Evolutionary conservation across 1,140 invertebrate genomes (phyloP).

Genomic region (Dendrolimus kikuchii): DNA sequence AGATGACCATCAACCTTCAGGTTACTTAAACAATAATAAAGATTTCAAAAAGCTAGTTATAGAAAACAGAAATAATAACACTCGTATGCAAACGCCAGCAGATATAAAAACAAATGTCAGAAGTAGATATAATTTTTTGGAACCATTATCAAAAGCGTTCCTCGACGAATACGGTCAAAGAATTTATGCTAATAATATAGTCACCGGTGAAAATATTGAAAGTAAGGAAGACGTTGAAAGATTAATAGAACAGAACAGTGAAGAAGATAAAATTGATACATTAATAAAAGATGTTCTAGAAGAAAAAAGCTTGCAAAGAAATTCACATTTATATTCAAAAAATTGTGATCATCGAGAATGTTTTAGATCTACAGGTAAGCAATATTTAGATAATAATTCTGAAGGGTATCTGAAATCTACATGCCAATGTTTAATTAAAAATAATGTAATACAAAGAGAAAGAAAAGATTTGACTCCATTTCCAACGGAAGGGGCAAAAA

Average conservation of each 20-base stretch:
- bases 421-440: too few species aligned
- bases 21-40: conserved; percentile 7
- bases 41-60: not conserved
- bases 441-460: too few species aligned
- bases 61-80: too few species aligned
- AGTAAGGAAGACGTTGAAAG: conserved; percentile 13
- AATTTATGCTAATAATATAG: too few species aligned
- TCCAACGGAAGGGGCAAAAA: too few species aligned
- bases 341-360: conserved; percentile 13
- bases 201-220: not conserved
- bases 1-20: conserved; percentile 1
- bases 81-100: too few species aligned
- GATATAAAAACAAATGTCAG: too few species aligned
- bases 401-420: not conserved
- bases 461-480: too few species aligned
- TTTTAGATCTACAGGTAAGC: conserved; percentile 1
- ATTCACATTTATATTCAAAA: not conserved
- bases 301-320: conserved; percentile 5
- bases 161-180: too few species aligned
- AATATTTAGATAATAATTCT: not conserved
- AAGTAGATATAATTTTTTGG: too few species aligned
- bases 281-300: conserved; percentile 11
- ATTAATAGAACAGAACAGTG: conserved; percentile 5
- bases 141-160: too few species aligned
- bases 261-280: not conserved